These are phyloP conservation scores for Xyliphius kryptos DNA, from an alignment of 2,113 vertebrate species.

Conservation along the genomic window DNA sequence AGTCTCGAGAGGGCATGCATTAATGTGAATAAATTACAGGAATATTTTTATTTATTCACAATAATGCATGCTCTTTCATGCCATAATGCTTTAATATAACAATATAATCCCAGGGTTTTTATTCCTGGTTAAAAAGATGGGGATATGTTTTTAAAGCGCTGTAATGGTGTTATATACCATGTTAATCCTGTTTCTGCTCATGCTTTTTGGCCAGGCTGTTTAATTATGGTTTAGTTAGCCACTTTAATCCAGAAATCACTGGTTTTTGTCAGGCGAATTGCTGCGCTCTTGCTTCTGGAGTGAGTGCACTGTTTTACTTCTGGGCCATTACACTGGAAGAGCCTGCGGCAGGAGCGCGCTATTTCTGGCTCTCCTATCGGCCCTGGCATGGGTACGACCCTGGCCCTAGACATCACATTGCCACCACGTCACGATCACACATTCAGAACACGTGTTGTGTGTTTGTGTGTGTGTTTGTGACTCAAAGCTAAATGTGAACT, in stretches of 20 bases:
- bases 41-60: too few species aligned
- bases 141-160: too few species aligned
- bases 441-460: not conserved
- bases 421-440: not conserved
- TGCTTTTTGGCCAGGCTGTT: not conserved
- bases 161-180: too few species aligned
- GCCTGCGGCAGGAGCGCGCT: constrained; percentile 36
- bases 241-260: constrained; percentile 43
- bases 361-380: constrained; percentile 44
- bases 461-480: too few species aligned
- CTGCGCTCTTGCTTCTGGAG: constrained; percentile 24
- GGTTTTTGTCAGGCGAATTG: constrained; percentile 33
- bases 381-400: constrained; percentile 33
- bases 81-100: too few species aligned
- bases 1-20: too few species aligned
- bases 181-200: too few species aligned
- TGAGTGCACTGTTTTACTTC: constrained; percentile 42
- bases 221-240: constrained; percentile 48
- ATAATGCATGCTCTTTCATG: too few species aligned
- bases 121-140: too few species aligned
- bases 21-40: too few species aligned
- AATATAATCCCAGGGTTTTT: too few species aligned
- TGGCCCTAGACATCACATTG: constrained; percentile 6
- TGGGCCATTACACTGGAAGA: constrained; percentile 43
- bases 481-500: too few species aligned